phyloP scores from a whole-genome alignment of 2,797 vertebrate genomes.

The Eleutherodactylus coqui region DNA sequence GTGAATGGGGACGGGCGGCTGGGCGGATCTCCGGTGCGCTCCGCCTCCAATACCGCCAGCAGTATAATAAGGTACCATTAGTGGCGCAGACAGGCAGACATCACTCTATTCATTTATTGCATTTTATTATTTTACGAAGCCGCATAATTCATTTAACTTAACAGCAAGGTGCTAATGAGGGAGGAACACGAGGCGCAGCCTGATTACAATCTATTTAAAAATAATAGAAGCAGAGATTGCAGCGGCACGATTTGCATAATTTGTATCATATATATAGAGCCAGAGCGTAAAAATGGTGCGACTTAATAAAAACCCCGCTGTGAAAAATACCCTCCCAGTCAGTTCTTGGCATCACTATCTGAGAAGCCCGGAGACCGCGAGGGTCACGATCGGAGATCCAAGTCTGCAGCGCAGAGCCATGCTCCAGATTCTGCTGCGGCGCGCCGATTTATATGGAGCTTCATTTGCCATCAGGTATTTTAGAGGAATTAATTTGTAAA shows the following conservation, averaged over 20 bases:
- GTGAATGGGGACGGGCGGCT: too few relatives aligned
- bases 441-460: background rate
- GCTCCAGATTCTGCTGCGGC: background rate
- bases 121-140: background rate
- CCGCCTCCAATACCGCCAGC: too few relatives aligned
- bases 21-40: too few relatives aligned
- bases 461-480: background rate
- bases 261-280: background rate
- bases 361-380: background rate
- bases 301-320: constrained; percentile 16
- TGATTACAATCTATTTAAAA: constrained; percentile 28
- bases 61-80: too few relatives aligned
- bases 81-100: background rate
- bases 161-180: constrained; percentile 39
- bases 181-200: background rate
- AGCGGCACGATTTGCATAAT: background rate
- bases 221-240: constrained; percentile 10
- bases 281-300: background rate
- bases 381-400: background rate
- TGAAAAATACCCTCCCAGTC: constrained; percentile 11
- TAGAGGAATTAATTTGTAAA: background rate
- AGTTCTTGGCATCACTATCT: background rate
- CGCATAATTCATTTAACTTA: constrained; percentile 26
- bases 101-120: background rate
- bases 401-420: background rate